Evolutionary conservation across 2,797 vertebrate genomes (phyloP).

Genomic region (Helostoma temminkii): DNA sequence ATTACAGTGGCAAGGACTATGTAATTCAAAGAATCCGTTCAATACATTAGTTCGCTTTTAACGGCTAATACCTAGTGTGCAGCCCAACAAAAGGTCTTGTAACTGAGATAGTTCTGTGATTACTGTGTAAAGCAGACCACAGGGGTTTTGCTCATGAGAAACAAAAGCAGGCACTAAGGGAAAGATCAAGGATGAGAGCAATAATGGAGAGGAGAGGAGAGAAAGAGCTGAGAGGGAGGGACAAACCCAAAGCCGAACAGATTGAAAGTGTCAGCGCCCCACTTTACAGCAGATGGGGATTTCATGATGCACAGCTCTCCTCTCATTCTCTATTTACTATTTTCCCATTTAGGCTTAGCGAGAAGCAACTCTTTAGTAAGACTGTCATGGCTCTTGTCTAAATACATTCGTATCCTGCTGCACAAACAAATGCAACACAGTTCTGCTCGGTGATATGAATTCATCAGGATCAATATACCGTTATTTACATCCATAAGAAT

Average conservation of each 20-base stretch:
- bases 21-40: conserved; percentile 35
- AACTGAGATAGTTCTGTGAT: conserved; percentile 58
- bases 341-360: conserved; percentile 73
- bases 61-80: conserved; percentile 32
- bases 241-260: conserved; percentile 64
- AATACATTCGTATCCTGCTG: conserved; percentile 59
- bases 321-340: conserved; percentile 76
- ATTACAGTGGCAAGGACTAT: conserved; percentile 1
- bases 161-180: conserved; percentile 57
- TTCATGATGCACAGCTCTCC: conserved; percentile 73
- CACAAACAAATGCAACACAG: conserved; percentile 63
- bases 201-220: conserved; percentile 59
- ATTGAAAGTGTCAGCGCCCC: conserved; percentile 80
- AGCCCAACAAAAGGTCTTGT: conserved; percentile 43
- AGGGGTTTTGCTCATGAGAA: conserved; percentile 53
- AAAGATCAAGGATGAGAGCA: conserved; percentile 67
- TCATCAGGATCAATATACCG: conserved; percentile 50
- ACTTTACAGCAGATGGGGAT: conserved; percentile 81
- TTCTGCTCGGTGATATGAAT: conserved; percentile 47
- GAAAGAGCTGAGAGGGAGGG: conserved; percentile 47
- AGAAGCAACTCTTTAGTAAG: conserved; percentile 67
- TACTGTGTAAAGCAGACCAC: conserved; percentile 52
- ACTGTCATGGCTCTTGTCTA: conserved; percentile 56
- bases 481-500: conserved; percentile 54
- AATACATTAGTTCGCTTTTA: conserved; percentile 39